phyloP scores from a whole-genome alignment of 2,888 invertebrate genomes.

The Mythimna albipuncta region DNA sequence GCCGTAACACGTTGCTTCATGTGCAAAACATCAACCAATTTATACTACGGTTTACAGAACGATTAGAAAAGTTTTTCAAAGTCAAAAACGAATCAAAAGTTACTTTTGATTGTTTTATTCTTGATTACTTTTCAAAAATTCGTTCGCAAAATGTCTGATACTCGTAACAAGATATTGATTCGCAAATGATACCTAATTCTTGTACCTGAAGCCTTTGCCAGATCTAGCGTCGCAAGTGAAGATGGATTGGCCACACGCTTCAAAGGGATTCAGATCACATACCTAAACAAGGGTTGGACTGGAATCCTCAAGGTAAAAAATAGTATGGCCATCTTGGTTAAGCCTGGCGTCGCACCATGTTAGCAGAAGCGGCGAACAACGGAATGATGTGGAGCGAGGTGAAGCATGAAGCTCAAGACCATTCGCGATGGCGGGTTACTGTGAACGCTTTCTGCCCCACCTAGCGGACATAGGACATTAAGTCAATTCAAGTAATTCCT shows the following conservation, averaged over 20 bases:
- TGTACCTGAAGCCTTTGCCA: too few species aligned
- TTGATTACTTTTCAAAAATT: slow-evolving; percentile 17
- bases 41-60: not conserved
- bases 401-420: not conserved
- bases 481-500: too few species aligned
- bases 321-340: not conserved
- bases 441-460: too few species aligned
- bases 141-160: not conserved
- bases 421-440: too few species aligned
- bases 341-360: not conserved
- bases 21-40: too few species aligned
- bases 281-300: not conserved
- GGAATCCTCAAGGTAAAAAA: not conserved
- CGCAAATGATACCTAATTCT: not conserved
- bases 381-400: not conserved
- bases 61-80: not conserved
- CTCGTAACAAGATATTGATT: not conserved
- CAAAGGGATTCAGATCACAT: not conserved
- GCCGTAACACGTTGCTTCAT: not conserved
- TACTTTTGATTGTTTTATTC: not conserved
- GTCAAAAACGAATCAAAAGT: not conserved
- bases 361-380: not conserved
- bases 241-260: too few species aligned
- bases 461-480: too few species aligned
- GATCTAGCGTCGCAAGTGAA: too few species aligned